These are phyloP conservation scores for Euwallacea fornicatus DNA, from an alignment of 1,140 invertebrate species.

Conservation along the genomic window DNA sequence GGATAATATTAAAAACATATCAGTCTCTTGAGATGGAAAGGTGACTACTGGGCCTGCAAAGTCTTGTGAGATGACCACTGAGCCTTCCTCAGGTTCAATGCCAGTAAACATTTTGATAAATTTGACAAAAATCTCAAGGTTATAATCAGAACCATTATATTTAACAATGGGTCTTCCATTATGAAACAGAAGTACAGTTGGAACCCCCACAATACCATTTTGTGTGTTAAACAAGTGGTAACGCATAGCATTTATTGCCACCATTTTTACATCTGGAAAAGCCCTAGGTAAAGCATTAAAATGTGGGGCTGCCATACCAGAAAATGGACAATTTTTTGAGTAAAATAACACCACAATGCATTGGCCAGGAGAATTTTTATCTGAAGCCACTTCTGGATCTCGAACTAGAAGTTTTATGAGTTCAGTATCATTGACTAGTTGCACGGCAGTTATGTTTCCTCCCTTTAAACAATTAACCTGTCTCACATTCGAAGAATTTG, in stretches of 20 bases:
- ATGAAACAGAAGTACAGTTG: constrained; percentile 90
- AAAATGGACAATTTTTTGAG: constrained; percentile 87
- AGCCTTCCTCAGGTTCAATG: constrained; percentile 62
- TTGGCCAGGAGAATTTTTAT: constrained; percentile 59
- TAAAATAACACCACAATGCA: constrained; percentile 88
- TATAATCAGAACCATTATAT: constrained; percentile 84
- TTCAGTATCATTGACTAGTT: constrained; percentile 53
- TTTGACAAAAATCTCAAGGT: constrained; percentile 74
- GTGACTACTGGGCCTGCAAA: constrained; percentile 78
- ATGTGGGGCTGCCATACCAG: constrained; percentile 83
- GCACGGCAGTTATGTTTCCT: constrained; percentile 39
- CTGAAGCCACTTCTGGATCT: constrained; percentile 55
- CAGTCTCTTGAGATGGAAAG: constrained; percentile 69
- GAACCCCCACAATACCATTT: constrained; percentile 92
- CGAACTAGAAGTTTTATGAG: constrained; percentile 54
- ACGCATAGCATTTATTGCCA: constrained; percentile 87
- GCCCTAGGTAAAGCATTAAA: constrained; percentile 85
- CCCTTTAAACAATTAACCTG: constrained; percentile 45
- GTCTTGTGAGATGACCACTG: constrained; percentile 75
- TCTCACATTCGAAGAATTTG: constrained; percentile 42
- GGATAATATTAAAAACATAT: constrained; percentile 79
- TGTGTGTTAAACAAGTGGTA: constrained; percentile 87
- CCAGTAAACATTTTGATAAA: constrained; percentile 84
- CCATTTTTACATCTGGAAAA: constrained; percentile 84
- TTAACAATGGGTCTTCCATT: constrained; percentile 85